A percentile compares a stretch with the other conserved stretches of the same genome.
phyloP scores from a whole-genome alignment of 2,888 invertebrate genomes.

The Ischnus inquisitorius region DNA sequence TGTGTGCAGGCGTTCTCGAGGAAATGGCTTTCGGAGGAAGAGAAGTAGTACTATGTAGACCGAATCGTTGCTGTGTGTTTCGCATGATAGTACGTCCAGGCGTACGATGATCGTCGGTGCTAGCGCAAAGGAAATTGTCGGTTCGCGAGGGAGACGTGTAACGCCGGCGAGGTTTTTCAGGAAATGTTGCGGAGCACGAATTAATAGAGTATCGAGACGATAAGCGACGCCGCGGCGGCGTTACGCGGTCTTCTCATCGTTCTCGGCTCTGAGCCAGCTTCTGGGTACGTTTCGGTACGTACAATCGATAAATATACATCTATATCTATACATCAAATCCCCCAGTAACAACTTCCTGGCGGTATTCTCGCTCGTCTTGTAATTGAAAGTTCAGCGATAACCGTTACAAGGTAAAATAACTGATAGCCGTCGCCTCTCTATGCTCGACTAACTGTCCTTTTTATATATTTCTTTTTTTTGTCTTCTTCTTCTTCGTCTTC shows the following conservation, averaged over 20 bases:
- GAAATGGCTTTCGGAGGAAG: slow-evolving; percentile 55
- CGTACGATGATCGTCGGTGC: slow-evolving; percentile 39
- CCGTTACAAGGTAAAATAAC: slow-evolving; percentile 51
- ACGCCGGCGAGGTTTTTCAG: slow-evolving; percentile 50
- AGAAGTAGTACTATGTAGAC: slow-evolving; percentile 60
- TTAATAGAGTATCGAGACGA: slow-evolving; percentile 14
- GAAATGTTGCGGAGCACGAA: slow-evolving; percentile 40
- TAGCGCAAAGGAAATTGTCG: slow-evolving; percentile 58
- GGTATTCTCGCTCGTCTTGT: slow-evolving; percentile 29
- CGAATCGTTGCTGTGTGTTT: slow-evolving; percentile 41
- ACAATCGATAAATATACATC: neutral
- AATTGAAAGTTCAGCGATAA: slow-evolving; percentile 50
- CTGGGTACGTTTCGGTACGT: too few species aligned
- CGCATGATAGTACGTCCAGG: neutral
- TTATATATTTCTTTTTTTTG: slow-evolving; percentile 11
- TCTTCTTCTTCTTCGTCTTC: slow-evolving; percentile 19
- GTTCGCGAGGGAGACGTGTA: slow-evolving; percentile 49
- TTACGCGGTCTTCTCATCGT: neutral
- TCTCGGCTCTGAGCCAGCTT: neutral
- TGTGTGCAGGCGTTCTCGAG: slow-evolving; percentile 27
- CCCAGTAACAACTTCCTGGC: slow-evolving; percentile 21
- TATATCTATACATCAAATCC: neutral
- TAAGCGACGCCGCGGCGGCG: slow-evolving; percentile 12
- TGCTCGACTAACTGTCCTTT: neutral
- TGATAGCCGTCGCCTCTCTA: slow-evolving; percentile 18